Base-by-base conservation (phyloP, 2,113 vertebrate genomes). In the Eupsittula cactorum region DNA sequence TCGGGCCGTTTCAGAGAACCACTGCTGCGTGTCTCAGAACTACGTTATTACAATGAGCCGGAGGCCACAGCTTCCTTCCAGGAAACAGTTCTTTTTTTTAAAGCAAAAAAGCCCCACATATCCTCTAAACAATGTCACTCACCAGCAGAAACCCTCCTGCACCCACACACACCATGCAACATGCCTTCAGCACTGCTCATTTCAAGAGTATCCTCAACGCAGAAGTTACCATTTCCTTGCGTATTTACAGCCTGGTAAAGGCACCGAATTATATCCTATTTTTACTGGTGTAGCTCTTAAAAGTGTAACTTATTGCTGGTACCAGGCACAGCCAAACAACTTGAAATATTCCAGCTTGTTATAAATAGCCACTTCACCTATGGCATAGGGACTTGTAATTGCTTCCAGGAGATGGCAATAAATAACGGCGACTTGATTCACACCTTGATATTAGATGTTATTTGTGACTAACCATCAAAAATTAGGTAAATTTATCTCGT, bases 51-150 rank as follows among this genome's bases (percentile, higher is more conserved):
- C 93, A 97, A 97, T 97, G 78, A 97, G 82, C 82, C 46, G 21
- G 78, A 97, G 92, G 95, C 94, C 96, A 90, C 98, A 94, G 96
- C 82, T 99, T 99, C 99, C 99, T 99, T 98, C 96, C 98, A 97
- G 98, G 98, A 99, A 99, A 97, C 62, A 67, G 41, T 16, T 16
- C 33, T 74, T 88, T 84, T 64, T 80, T 60, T 65, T 93, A 91
- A 97, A 97, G 4, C 23, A 62, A 71, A 64, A 93, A 67, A 86
- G 5, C 33, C 65, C 39, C 29, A 76, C 33, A 62, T 96, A 97
- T 96, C 96, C 94, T 97, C 95, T 94, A 74, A 95, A 88, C 90
- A 91, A 86, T 76, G 62, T 88, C 87, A 88, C 68, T 92, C 85
- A 69, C 28, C 85, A 96, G 83, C 39, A 97, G 82, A 92, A 98